These are phyloP conservation scores for Clarias gariepinus DNA, from an alignment of 2,113 vertebrate species.

Conservation along the genomic window DNA sequence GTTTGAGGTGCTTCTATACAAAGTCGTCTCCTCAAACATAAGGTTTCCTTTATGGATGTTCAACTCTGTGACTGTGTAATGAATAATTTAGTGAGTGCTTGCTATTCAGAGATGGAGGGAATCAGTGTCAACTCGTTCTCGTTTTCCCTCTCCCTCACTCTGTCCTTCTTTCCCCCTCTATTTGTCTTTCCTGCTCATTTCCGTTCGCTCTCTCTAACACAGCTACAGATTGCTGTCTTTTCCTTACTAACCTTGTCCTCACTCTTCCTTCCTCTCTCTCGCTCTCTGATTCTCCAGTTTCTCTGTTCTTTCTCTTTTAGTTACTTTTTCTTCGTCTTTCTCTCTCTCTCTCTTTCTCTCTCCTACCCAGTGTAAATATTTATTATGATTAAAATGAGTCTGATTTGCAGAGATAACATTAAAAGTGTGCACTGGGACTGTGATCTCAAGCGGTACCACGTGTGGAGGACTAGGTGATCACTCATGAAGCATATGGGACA, in stretches of 20 bases:
- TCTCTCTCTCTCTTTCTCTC: background rate
- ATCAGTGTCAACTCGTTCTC: slow-evolving; percentile 51
- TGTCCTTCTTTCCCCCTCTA: slow-evolving; percentile 23
- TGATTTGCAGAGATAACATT: slow-evolving; percentile 22
- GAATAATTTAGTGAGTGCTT: slow-evolving; percentile 60
- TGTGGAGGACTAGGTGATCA: background rate
- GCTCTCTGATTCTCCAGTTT: slow-evolving; percentile 1
- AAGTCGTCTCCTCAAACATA: slow-evolving; percentile 50
- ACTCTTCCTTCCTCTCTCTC: slow-evolving; percentile 8
- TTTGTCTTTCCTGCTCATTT: slow-evolving; percentile 46
- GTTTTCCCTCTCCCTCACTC: slow-evolving; percentile 18
- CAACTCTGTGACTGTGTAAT: slow-evolving; percentile 51
- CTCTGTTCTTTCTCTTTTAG: slow-evolving; percentile 10
- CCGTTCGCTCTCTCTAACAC: slow-evolving; percentile 35
- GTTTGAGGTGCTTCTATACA: slow-evolving; percentile 21
- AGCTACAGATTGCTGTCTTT: slow-evolving; percentile 45
- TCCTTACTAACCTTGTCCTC: slow-evolving; percentile 42
- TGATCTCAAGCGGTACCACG: background rate
- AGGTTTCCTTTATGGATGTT: slow-evolving; percentile 51
- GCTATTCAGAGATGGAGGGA: slow-evolving; percentile 55
- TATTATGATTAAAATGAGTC: slow-evolving; percentile 39
- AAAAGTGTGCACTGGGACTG: background rate
- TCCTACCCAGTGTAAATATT: background rate
- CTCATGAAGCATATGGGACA: background rate
- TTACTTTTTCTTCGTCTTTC: background rate